phyloP scores from a whole-genome alignment of 2,113 vertebrate species.

The Labeo catla region DNA sequence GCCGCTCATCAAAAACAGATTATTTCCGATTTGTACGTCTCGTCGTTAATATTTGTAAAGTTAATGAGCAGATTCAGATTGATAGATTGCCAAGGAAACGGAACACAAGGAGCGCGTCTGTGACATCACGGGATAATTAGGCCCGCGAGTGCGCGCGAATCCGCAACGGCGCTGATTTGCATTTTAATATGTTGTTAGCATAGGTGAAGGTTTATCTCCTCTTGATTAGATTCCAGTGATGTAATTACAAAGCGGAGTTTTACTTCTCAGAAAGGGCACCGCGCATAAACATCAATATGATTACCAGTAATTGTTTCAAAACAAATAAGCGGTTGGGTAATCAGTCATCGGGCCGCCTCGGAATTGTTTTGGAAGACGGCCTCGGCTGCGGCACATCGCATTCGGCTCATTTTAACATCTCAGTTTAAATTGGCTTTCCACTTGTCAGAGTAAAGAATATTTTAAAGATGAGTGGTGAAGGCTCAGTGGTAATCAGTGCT shows the following conservation, averaged over 20 bases:
- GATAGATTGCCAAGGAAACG: conserved; percentile 55
- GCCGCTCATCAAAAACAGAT: conserved; percentile 43
- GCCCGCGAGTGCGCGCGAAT: conserved; percentile 41
- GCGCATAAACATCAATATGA: conserved; percentile 64
- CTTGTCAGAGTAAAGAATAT: conserved; percentile 61
- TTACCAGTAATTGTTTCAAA: conserved; percentile 63
- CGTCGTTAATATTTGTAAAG: conserved; percentile 48
- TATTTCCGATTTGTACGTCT: conserved; percentile 40
- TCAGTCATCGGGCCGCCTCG: conserved; percentile 57
- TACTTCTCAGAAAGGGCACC: conserved; percentile 62
- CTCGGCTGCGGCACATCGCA: conserved; percentile 44
- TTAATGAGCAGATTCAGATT: conserved; percentile 54
- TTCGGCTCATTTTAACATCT: conserved; percentile 60
- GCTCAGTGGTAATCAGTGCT: conserved; percentile 62
- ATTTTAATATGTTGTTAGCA: conserved; percentile 64
- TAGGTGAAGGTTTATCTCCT: conserved; percentile 64
- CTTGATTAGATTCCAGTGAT: conserved; percentile 65
- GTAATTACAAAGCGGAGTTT: conserved; percentile 63
- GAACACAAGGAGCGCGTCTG: conserved; percentile 40
- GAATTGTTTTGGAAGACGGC: conserved; percentile 57
- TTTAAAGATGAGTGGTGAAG: conserved; percentile 60
- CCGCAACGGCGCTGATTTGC: conserved; percentile 56
- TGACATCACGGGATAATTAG: conserved; percentile 60
- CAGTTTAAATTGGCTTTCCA: conserved; percentile 61
- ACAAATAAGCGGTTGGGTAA: conserved; percentile 60